phyloP scores from a whole-genome alignment of 1,140 invertebrate species.

The Cydia pomonella region DNA sequence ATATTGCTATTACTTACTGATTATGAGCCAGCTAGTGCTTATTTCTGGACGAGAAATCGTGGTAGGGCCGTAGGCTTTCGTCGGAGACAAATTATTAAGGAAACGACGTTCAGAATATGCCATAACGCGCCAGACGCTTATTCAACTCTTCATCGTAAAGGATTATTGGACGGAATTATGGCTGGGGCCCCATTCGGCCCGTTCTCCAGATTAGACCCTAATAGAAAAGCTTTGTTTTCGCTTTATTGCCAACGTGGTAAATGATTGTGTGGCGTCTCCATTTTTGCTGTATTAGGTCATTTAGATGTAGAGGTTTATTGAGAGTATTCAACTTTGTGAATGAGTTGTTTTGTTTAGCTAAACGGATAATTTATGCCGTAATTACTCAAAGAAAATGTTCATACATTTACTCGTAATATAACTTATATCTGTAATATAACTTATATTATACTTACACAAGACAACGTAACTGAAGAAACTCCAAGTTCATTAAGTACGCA shows the following conservation, averaged over 20 bases:
- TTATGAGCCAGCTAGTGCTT: no score
- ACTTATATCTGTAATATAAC: slow-evolving; percentile 22
- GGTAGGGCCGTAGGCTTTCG: slow-evolving; percentile 37
- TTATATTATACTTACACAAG: background rate
- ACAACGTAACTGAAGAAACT: background rate
- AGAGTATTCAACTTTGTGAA: background rate
- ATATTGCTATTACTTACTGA: no score
- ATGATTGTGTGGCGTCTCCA: slow-evolving; percentile 29
- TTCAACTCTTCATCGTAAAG: slow-evolving; percentile 53
- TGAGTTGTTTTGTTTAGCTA: slow-evolving; percentile 12
- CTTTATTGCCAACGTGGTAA: slow-evolving; percentile 29
- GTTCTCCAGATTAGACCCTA: slow-evolving; percentile 42
- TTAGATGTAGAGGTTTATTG: slow-evolving; percentile 9
- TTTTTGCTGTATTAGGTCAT: slow-evolving; percentile 32
- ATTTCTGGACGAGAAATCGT: slow-evolving; percentile 35
- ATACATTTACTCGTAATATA: slow-evolving; percentile 27
- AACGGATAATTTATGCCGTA: background rate
- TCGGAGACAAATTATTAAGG: slow-evolving; percentile 52
- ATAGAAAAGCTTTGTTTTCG: slow-evolving; percentile 39
- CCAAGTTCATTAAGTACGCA: background rate
- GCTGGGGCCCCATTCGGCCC: slow-evolving; percentile 37
- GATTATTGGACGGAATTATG: slow-evolving; percentile 52
- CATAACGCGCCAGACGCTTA: slow-evolving; percentile 50
- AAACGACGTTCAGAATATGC: slow-evolving; percentile 50
- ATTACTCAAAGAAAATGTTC: background rate